Percentiles rank a stretch among this genome's conserved stretches.
Evolutionary conservation across 2,113 vertebrate genomes (phyloP).

Genomic region (Lichenostomus cassidix): DNA sequence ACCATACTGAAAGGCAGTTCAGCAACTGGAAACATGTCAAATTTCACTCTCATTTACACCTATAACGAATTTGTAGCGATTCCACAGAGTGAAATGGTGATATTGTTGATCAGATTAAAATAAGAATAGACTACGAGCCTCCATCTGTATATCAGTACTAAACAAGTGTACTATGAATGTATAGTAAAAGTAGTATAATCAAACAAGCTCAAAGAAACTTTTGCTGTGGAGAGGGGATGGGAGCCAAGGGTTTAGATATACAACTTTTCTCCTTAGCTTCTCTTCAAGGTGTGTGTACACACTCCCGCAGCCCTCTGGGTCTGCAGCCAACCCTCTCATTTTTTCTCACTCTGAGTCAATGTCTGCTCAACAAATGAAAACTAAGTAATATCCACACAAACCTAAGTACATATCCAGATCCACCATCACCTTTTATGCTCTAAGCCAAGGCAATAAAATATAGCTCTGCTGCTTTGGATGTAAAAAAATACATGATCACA

Average conservation of each 20-base stretch:
- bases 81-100: background rate
- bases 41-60: constrained; percentile 41
- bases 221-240: background rate
- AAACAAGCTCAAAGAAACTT: background rate
- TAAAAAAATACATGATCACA: background rate
- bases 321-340: background rate
- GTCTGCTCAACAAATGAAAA: background rate
- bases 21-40: background rate
- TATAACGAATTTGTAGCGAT: background rate
- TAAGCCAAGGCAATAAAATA: constrained; percentile 23
- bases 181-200: background rate
- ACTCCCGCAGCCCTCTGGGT: background rate
- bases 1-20: background rate
- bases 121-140: background rate
- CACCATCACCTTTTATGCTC: background rate
- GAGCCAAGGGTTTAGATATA: background rate
- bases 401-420: background rate
- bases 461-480: background rate
- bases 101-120: constrained; percentile 3
- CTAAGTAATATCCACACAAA: background rate
- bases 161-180: background rate
- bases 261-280: background rate
- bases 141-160: background rate
- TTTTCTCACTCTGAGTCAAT: background rate
- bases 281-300: rapidly evolving